Base-by-base conservation (phyloP, 2,888 invertebrate genomes). In the Andrena minutula region DNA sequence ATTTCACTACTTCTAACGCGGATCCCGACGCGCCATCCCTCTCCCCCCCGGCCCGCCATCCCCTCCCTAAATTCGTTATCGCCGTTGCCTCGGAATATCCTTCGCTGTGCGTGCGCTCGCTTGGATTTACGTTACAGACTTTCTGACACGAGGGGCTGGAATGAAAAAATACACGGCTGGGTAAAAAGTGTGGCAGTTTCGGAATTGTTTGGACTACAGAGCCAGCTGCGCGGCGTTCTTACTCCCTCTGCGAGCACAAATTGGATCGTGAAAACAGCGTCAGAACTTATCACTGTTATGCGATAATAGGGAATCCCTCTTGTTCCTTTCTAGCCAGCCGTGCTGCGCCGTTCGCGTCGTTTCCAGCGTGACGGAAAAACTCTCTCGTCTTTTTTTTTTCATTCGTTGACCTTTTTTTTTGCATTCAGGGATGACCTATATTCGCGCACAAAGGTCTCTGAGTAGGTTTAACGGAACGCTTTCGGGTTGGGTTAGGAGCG, bases 391-490 rank as follows among this genome's bases (percentile, higher is more conserved):
- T 84, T 26, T 56, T 10, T 26, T 26, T 23, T 5, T 10, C 66
- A 66, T 82, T 69, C 77, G 72, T 61, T 75, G 74, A 79, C 74
- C n/a, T 76, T 66, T 51, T 64, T 60, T 71, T 35, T 69, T 64
- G 58, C 56, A 78, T 82, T 84, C 78, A 68, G 61, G 66, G 71
- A 49, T 85, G 79, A 85, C 88, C 86, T 71, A 87, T 81, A 85
- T 83, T 28, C 75, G 63, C 56, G 68, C 68, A 65, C 23, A 65
- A 75, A 72, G 81, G 71, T 74, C 75, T 74, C 75, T 77, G 84
- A 82, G 73, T 78, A 79, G 75, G 75, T 87, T 83, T 77, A 81
- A 75, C 64, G 73, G 80, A 66, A 76, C 79, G 85, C 89, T 88
- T 87, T 87, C 76, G 75, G 80, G 61, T 74, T 60, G 75, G 60